Base-by-base conservation (phyloP, 2,113 vertebrate genomes). In the Fregetta grallaria region DNA sequence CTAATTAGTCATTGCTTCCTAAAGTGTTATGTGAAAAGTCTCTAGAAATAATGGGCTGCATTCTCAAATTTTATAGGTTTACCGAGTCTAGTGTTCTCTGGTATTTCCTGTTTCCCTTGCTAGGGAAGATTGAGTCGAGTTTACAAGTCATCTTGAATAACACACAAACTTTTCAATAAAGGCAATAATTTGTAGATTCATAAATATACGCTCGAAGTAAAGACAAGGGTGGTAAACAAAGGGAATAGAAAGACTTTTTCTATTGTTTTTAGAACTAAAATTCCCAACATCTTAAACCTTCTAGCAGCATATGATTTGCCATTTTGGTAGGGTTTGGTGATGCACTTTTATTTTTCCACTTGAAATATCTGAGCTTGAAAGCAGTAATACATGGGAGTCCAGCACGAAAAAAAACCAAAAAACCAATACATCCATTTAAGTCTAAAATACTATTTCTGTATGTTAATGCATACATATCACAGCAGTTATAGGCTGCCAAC, bases 1-100 rank as follows among this genome's bases (percentile, higher is more conserved):
- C 98, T 98, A 99, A 99, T 99, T 99, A 99, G 99, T 97, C 98
- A 97, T 98, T 99, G 98, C 98, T 99, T 99, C 98, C 98, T 99
- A 98, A 99, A 98, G 98, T 98, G 98, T 99, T 99, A 99, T 98
- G 98, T 98, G 98, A 99, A 98, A 98, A 98, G 98, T 98, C 98
- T 98, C 98, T 98, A 98, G 96, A 98, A 98, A 99, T 99, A 99
- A 99, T 99, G 99, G 99, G 98, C 98, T 98, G 96, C 98, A 98
- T 97, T 98, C 98, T 98, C 97, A 97, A 97, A 98, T 98, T 99
- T 99, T 99, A 99, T 99, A 99, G 98, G 98, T 99, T 99, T 99
- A 98, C 97, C 97, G 97, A 98, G 98, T 99, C 98, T 98, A 98
- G 98, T 98, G 97, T 98, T 99, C 98, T 98, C 98, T 98, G 99